phyloP scores from a whole-genome alignment of 2,113 vertebrate species.

The Crotalus helleri region DNA sequence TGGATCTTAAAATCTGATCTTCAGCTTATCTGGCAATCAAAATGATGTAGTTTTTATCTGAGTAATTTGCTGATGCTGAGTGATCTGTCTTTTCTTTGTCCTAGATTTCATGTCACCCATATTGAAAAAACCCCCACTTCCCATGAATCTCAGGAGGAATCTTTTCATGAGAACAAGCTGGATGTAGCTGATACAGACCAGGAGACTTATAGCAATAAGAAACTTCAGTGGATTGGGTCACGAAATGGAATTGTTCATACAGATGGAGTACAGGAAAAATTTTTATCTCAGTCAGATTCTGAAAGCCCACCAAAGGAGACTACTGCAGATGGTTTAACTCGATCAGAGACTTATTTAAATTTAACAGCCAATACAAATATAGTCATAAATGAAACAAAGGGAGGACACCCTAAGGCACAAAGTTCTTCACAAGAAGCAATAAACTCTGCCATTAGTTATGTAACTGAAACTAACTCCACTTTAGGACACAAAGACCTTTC shows the following conservation, averaged over 20 bases:
- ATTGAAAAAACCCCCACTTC: constrained; percentile 78
- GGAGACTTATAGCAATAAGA: constrained; percentile 46
- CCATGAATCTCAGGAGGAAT: constrained; percentile 67
- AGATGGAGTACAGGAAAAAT: constrained; percentile 47
- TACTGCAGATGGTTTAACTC: constrained; percentile 1
- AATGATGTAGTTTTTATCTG: background rate
- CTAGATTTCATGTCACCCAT: constrained; percentile 88
- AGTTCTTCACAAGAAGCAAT: constrained; percentile 21
- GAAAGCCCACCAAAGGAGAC: constrained; percentile 24
- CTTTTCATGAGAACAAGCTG: constrained; percentile 59
- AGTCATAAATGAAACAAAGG: constrained; percentile 8
- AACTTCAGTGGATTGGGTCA: constrained; percentile 48
- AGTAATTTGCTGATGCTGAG: background rate
- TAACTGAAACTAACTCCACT: background rate
- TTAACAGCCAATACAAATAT: constrained; percentile 22
- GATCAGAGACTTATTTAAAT: background rate
- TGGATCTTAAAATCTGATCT: background rate
- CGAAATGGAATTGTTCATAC: constrained; percentile 51
- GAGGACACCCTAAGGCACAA: background rate
- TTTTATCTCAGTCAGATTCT: constrained; percentile 26
- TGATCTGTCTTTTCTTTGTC: background rate
- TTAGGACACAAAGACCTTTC: constrained; percentile 20
- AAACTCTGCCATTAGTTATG: background rate
- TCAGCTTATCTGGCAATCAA: background rate
- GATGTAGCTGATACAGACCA: constrained; percentile 51